phyloP scores from a whole-genome alignment of 2,888 invertebrate genomes.

The Acrobeloides nanus region DNA sequence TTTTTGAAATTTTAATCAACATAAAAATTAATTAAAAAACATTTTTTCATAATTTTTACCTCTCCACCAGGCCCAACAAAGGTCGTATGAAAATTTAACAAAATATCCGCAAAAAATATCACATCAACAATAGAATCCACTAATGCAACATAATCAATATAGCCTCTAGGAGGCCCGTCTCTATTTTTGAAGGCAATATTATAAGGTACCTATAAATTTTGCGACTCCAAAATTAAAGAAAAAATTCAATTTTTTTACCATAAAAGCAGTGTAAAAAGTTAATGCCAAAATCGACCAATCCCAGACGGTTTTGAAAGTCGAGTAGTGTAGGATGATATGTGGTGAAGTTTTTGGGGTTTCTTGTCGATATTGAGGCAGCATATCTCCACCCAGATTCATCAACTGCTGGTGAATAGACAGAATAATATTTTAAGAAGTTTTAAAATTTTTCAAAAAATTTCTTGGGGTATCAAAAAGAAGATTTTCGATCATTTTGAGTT shows the following conservation, averaged over 20 bases:
- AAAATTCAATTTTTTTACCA: too few species aligned
- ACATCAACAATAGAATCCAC: conserved; percentile 88
- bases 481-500: too few species aligned
- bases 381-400: conserved; percentile 93
- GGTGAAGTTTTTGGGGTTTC: conserved; percentile 99
- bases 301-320: conserved; percentile 87
- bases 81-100: conserved; percentile 98
- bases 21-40: conserved; percentile 6
- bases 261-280: conserved; percentile 97
- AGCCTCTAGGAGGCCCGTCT: conserved; percentile 68
- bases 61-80: conserved; percentile 79
- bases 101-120: conserved; percentile 97
- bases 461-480: too few species aligned
- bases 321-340: conserved; percentile 94
- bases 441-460: too few species aligned
- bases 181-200: conserved; percentile 99
- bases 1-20: conserved; percentile 4
- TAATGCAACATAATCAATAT: conserved; percentile 52
- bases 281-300: conserved; percentile 99
- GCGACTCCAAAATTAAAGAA: too few species aligned
- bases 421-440: too few species aligned
- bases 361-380: conserved; percentile 94
- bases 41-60: conserved; percentile 25
- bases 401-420: conserved; percentile 42
- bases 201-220: too few species aligned